Evolutionary conservation across 2,113 vertebrate genomes (phyloP).

Genomic region (Garra rufa): DNA sequence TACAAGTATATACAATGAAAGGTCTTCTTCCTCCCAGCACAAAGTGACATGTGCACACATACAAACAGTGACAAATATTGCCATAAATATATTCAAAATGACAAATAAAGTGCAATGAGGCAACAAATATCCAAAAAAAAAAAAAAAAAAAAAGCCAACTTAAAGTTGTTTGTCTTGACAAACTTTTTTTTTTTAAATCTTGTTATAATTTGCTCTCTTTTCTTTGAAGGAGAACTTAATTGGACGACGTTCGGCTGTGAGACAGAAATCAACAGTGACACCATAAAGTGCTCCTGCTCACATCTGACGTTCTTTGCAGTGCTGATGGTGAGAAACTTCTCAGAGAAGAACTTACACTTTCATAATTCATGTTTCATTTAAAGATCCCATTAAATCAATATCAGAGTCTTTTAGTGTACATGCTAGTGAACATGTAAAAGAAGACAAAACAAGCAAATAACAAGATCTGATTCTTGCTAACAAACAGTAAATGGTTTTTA

Average conservation of each 20-base stretch:
- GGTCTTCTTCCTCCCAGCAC: too few species aligned
- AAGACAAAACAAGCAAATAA: not conserved
- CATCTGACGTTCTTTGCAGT: constrained; percentile 71
- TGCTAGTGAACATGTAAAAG: not conserved
- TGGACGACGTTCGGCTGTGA: not conserved
- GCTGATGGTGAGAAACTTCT: constrained; percentile 60
- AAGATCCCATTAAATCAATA: not conserved
- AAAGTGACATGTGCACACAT: too few species aligned
- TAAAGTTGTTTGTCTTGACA: too few species aligned
- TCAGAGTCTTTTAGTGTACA: not conserved
- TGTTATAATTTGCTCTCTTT: not conserved
- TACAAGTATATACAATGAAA: too few species aligned
- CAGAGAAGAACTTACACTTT: not conserved
- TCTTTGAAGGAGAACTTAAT: not conserved
- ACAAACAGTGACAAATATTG: too few species aligned
- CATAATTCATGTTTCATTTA: not conserved
- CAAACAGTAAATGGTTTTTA: not conserved
- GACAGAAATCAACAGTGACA: constrained; percentile 7
- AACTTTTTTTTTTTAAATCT: too few species aligned
- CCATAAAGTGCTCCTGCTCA: constrained; percentile 57
- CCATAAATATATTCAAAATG: too few species aligned
- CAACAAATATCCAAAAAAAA: too few species aligned
- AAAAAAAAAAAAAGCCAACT: too few species aligned
- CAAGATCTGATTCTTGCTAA: too few species aligned
- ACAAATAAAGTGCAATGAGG: too few species aligned